phyloP scores from a whole-genome alignment of 2,888 invertebrate genomes.

The Drosophila emarginata region DNA sequence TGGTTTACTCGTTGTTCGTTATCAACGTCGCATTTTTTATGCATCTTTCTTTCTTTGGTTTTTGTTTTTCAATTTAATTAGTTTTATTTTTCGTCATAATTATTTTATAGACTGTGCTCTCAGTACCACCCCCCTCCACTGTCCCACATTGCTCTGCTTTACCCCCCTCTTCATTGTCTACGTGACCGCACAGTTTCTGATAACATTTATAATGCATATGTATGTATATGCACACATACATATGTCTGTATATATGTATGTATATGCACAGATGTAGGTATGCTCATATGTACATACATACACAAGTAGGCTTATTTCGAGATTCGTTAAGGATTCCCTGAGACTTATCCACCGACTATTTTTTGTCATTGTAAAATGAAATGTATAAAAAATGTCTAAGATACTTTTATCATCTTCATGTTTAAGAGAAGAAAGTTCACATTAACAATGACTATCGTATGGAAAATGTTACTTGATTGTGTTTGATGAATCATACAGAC shows the following conservation, averaged over 20 bases:
- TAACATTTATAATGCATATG: constrained; percentile 2
- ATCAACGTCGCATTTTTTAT: constrained; percentile 37
- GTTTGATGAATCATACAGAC: not conserved
- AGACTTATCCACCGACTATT: no score
- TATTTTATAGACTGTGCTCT: constrained; percentile 6
- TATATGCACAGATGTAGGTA: not conserved
- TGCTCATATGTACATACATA: constrained; percentile 12
- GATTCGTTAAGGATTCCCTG: no score
- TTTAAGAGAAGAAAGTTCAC: not conserved
- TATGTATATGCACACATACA: no score
- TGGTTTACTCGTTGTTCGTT: constrained; percentile 35
- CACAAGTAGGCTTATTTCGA: not conserved
- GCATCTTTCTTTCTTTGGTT: constrained; percentile 28
- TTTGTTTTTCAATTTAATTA: constrained; percentile 25
- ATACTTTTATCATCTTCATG: no score
- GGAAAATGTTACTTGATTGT: not conserved
- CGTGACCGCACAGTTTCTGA: constrained; percentile 1
- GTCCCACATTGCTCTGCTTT: not conserved
- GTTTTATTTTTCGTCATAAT: constrained; percentile 15
- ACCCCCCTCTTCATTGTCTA: not conserved
- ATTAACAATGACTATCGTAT: not conserved
- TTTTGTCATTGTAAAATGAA: no score
- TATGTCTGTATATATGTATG: not conserved
- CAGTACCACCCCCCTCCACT: not conserved
- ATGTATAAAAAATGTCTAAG: no score